Conservation (phyloP, 1,140 invertebrate species). For the Bombus sibiricus region DNA sequence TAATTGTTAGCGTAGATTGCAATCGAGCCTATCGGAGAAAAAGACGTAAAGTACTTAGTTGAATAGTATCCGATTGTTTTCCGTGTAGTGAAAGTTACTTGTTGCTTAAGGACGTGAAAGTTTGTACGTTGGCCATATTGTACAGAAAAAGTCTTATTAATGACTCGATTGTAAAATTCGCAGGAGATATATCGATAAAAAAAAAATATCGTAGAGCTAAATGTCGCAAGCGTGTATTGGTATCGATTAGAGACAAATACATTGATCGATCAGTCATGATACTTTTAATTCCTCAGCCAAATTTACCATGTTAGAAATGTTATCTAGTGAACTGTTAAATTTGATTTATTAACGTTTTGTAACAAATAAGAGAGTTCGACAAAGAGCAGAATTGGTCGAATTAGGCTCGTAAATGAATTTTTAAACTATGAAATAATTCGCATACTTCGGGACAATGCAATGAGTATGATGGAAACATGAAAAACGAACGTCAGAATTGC, state of each 20-base stretch:
- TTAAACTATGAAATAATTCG: neutral
- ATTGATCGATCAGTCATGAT: neutral
- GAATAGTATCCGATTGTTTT: slow-evolving; percentile 29
- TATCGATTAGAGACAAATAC: neutral
- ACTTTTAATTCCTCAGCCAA: neutral
- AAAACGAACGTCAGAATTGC: neutral
- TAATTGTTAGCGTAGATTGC: slow-evolving; percentile 32
- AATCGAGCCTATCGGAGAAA: neutral
- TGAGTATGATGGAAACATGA: neutral
- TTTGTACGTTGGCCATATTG: neutral
- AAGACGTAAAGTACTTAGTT: neutral
- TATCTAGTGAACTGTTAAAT: slow-evolving; percentile 7
- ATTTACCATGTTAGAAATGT: neutral
- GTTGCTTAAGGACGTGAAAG: neutral
- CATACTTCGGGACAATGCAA: slow-evolving; percentile 18
- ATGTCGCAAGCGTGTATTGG: neutral
- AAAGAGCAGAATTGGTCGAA: neutral
- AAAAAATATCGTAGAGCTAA: slow-evolving; percentile 7
- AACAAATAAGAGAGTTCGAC: neutral
- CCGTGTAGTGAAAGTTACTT: neutral
- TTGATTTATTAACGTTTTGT: slow-evolving; percentile 22
- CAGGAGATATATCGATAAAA: too few species aligned
- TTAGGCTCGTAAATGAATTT: neutral
- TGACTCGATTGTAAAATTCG: slow-evolving; percentile 2
- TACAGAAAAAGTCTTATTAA: neutral